Base-by-base conservation (phyloP, 1,140 invertebrate species). In the Pantala flavescens region DNA sequence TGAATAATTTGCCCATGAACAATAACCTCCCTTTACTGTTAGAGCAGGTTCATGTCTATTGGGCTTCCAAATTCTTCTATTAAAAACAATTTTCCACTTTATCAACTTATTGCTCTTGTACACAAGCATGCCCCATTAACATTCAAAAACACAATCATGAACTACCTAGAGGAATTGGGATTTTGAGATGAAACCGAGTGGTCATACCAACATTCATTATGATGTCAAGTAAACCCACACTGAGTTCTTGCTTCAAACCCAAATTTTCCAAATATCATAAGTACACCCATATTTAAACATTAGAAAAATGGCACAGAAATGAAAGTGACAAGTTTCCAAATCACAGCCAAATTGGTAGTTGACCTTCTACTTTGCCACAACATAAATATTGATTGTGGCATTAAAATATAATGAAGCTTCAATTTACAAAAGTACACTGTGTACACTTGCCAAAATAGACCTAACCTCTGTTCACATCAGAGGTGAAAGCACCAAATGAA, bases 291-390 rank as follows among this genome's bases (percentile, higher is more conserved):
- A 21, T 21, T 63, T 16, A 63, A 63, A 36, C 28, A 63, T 19
- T 63, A 21, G 49, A 63, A 63, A 63, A 63, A 19, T 63, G 49
- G 49, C n/a, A 63, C 49, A 63, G 49, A 63, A 63, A 63, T 63
- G n/a, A 63, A 19, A 63, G 49, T 63, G 49, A 63, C 49, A 63
- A 63, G 49, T 63, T 63, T 63, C 49, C 49, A 63, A 63, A 63
- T 63, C 49, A 63, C 49, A 63, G 49, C 49, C 49, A 36, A 36
- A 36, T 63, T 63, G n/a, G 49, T 63, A 63, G 49, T 21, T 21
- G 49, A 63, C 49, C 9, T 36, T 36, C 28, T 36, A 36, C 28
- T 36, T 36, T 36, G 28, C 28, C 28, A 36, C 28, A 36, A 36
- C 28, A 5, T 36, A 36, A 36, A 36, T 63, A 63, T 14, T 7